A percentile compares a stretch with the other conserved stretches of the same genome.
Conservation (phyloP, 1,140 invertebrate genomes). For the Drosophila mauritiana region DNA sequence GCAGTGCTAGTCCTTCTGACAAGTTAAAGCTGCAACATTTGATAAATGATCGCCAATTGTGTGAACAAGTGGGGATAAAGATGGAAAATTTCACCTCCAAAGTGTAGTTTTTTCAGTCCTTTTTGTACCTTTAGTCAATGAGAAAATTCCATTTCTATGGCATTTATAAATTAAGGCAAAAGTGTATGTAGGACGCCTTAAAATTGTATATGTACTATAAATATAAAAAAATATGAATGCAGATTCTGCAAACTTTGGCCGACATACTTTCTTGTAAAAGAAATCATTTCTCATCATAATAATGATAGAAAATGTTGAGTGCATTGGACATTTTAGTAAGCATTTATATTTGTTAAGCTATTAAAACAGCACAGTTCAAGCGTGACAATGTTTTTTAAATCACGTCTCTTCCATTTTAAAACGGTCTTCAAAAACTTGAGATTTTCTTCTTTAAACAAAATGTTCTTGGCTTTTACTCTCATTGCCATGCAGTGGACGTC, state of each 20-base stretch:
- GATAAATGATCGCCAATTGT: conserved; percentile 58
- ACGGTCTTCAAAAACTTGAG: neutral
- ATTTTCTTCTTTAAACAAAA: neutral
- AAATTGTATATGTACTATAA: too few species aligned
- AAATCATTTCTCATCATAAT: too few species aligned
- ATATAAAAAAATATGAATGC: too few species aligned
- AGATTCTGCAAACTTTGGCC: too few species aligned
- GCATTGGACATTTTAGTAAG: too few species aligned
- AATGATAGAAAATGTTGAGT: too few species aligned
- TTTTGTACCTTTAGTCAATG: neutral
- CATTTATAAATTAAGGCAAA: neutral
- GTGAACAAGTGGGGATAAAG: conserved; percentile 16
- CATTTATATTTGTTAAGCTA: neutral
- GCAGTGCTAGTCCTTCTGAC: conserved; percentile 17
- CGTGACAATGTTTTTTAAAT: neutral
- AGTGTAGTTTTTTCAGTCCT: neutral
- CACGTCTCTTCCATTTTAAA: neutral
- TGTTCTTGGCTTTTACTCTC: conserved; percentile 2
- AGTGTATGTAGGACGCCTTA: too few species aligned
- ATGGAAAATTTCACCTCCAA: neutral
- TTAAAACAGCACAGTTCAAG: neutral
- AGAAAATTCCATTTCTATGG: neutral
- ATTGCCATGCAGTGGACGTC: conserved; percentile 54
- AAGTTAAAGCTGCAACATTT: conserved; percentile 34
- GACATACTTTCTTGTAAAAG: too few species aligned